Evolutionary conservation across 2,888 invertebrate species (phyloP), one percentile per base, ranked within the genome.

Genomic region (Protonemura montana): DNA sequence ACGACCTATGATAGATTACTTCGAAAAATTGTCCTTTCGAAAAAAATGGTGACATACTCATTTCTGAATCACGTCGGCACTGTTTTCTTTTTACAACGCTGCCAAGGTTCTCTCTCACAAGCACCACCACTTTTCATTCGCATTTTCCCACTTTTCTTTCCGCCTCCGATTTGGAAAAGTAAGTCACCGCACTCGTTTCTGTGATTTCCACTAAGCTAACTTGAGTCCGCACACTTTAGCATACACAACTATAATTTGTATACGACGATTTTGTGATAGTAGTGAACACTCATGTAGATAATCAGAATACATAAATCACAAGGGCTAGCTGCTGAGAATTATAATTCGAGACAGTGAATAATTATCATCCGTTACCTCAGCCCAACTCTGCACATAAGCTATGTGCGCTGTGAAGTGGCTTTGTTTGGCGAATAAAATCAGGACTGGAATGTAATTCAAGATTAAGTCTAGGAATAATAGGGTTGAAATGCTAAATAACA

Each of bases 191-290:
- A 59, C 59, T 59, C 13, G 7, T 59, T 59, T 10, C 13, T 59
- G 21, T 59, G 59, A 59, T 59, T 59, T 59, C 59, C 59, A 59
- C 59, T 59, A 59, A 59, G 59, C 59, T 59, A 59, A 7, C 21
- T 59, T 59, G 6, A 59, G 59, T 59, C 3, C 59, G 59, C 59
- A 59, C 1, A 7, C 13, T 21, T 10, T 21, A 59, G 59, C n/a
- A n/a, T 59, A 59, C 59, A 59, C 59, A 59, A 59, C 59, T 59
- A 59, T 59, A 59, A 3, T 59, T 59, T 59, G 59, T 59, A 59
- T 59, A 59, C 59, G 59, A 59, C 59, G 59, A 59, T 59, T 59
- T 59, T 59, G 59, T 59, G 59, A 59, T 59, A 59, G 59, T 59
- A 59, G 59, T 59, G 59, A 59, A 59, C 59, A 59, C 59, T 59